These are phyloP conservation scores for Corythornis leucogaster DNA, from an alignment of 2,797 vertebrate genomes.

Conservation along the genomic window DNA sequence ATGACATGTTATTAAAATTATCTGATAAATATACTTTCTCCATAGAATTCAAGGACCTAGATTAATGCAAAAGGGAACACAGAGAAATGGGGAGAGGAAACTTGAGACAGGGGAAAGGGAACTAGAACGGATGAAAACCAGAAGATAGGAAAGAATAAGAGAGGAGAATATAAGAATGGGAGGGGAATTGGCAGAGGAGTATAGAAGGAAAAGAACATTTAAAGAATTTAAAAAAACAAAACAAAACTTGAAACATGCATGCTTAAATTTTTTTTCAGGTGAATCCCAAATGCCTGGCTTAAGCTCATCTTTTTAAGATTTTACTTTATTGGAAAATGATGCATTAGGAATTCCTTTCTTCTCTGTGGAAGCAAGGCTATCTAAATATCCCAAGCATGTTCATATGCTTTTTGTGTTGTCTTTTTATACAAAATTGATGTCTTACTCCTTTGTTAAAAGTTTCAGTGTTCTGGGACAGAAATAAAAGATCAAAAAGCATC, in stretches of 20 bases:
- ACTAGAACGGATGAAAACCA: neutral
- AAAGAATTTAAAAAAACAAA: neutral
- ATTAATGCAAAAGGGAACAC: neutral
- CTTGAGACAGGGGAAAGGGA: rapidly evolving
- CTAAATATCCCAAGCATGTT: neutral
- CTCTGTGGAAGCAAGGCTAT: neutral
- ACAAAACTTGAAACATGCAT: neutral
- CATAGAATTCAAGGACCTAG: neutral
- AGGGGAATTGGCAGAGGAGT: neutral
- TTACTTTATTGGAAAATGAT: neutral
- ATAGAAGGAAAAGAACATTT: neutral
- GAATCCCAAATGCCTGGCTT: neutral
- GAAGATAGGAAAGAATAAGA: neutral
- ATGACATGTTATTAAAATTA: neutral
- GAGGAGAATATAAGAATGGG: neutral
- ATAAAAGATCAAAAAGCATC: neutral
- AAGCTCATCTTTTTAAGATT: neutral
- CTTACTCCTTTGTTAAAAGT: neutral
- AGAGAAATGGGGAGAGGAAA: neutral
- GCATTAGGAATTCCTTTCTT: neutral
- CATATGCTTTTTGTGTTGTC: neutral
- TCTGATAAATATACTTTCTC: neutral
- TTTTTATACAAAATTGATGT: neutral
- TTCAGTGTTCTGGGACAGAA: neutral
- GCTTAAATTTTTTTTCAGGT: neutral